Percentiles rank a stretch among this genome's conserved stretches.
Evolutionary conservation across 2,797 vertebrate genomes (phyloP).

Genomic region (Poecilia wingei): DNA sequence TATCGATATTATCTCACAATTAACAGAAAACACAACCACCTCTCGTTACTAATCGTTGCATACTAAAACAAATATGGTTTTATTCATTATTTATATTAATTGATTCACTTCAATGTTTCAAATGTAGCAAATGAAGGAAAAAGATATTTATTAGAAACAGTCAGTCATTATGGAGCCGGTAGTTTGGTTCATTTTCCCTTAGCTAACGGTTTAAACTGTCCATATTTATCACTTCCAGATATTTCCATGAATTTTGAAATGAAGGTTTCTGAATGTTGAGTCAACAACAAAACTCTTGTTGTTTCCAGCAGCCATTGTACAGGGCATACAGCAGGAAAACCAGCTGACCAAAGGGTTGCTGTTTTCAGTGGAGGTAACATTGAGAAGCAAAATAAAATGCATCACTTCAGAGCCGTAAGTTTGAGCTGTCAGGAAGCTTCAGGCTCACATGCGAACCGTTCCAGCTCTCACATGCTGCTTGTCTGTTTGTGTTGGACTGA

Average conservation of each 20-base stretch:
- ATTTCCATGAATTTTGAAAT: background rate
- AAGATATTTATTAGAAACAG: background rate
- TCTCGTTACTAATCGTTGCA: background rate
- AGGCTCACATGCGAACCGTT: background rate
- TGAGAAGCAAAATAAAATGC: background rate
- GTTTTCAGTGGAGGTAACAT: background rate
- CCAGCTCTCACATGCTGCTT: background rate
- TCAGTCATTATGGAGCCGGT: background rate
- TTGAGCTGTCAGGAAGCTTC: background rate
- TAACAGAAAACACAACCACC: background rate
- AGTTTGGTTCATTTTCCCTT: background rate
- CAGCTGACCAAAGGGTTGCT: too few species aligned
- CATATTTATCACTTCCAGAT: background rate
- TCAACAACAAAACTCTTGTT: too few species aligned
- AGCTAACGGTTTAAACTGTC: background rate
- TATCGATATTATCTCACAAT: background rate
- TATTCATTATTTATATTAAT: background rate
- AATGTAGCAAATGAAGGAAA: background rate
- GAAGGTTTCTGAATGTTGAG: background rate
- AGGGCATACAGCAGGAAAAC: too few species aligned
- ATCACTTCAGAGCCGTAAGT: background rate
- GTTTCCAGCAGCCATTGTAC: too few species aligned
- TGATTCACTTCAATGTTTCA: background rate
- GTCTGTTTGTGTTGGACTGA: background rate
- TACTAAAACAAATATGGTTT: background rate